Evolutionary conservation across 2,797 vertebrate genomes (phyloP).

Genomic region (Rhyacichthys aspro): DNA sequence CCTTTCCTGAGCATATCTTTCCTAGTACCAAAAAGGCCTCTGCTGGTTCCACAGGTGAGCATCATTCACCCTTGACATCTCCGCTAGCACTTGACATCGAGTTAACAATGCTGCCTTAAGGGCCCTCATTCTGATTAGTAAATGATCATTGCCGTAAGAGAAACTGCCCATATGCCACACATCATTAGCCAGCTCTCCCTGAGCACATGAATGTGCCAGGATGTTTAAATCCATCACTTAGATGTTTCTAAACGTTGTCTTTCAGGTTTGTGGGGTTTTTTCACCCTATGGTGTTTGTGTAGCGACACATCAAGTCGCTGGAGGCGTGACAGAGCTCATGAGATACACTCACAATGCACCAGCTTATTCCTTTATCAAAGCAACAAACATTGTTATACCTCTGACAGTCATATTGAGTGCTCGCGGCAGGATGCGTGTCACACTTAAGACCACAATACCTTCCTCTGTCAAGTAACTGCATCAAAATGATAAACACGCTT

Average conservation of each 20-base stretch:
- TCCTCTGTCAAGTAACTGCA: conserved; percentile 40
- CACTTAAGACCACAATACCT: conserved; percentile 40
- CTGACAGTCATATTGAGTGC: conserved; percentile 32
- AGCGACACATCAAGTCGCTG: conserved; percentile 7
- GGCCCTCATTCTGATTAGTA: conserved; percentile 62
- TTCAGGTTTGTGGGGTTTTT: conserved; percentile 21
- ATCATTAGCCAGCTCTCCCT: conserved; percentile 60
- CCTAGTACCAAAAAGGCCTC: neutral
- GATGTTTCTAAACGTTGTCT: conserved; percentile 32
- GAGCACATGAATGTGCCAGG: conserved; percentile 58
- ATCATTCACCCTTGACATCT: conserved; percentile 37
- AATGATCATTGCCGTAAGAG: conserved; percentile 68
- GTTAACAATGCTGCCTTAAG: conserved; percentile 26
- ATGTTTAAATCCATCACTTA: conserved; percentile 57
- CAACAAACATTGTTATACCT: conserved; percentile 34
- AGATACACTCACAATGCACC: conserved; percentile 24
- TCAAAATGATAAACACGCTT: conserved; percentile 60
- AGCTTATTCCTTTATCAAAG: conserved; percentile 40
- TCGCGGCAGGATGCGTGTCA: conserved; percentile 30
- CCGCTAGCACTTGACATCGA: conserved; percentile 30
- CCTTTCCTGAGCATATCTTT: no score
- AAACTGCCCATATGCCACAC: conserved; percentile 67
- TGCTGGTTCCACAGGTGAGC: neutral
- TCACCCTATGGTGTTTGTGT: conserved; percentile 21
- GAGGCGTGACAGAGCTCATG: conserved; percentile 20